Base-by-base conservation (phyloP, 1,140 invertebrate species). In the Platorchestia sp. region DNA sequence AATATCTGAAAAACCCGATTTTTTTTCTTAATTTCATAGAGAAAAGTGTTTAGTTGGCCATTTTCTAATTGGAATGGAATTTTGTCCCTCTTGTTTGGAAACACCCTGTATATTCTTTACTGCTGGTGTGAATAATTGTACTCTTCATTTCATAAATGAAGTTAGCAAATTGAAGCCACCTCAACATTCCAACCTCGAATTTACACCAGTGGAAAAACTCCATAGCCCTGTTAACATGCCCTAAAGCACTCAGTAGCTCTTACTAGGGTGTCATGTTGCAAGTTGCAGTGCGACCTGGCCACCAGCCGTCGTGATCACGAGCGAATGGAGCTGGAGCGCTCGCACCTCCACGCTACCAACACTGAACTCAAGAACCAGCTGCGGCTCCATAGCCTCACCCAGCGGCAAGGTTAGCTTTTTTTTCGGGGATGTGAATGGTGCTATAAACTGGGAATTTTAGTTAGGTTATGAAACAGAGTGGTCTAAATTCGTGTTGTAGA, bases 291-390 rank as follows among this genome's bases (percentile, higher is more conserved):
- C 90, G 96, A 96, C 75, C 45, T 96, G 44, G 95, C 95, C 43
- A 96, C 96, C 53, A 95, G 45, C 45, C 95, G 96, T 0, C 89
- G 95, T 91, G 96, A 96, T 22, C 96, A 96, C 51, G 96, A 96
- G 53, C 95, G 96, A 19, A 47, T 96, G 14, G 95, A 96, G 89
- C 59, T 96, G 36, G 96, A 96, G 91, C 96, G 96, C 40, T 96
- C 96, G 91, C 95, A 96, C 59, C 95, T 96, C 44, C 86, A 96
- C 42, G 96, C 95, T 43, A 95, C 95, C 53, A 95, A 95, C 16
- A 96, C 95, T 86, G 95, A 96, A 40, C 95, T 96, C 42, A 95
- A 95, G 43, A 95, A 95, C n/a, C 96, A 96, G 53, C 95, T 96
- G 10, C 90, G 96, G 22, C 95, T 93, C 7, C 91, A 93, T 40